Conservation (phyloP, 2,797 vertebrate genomes). For the Capromys pilorides region DNA sequence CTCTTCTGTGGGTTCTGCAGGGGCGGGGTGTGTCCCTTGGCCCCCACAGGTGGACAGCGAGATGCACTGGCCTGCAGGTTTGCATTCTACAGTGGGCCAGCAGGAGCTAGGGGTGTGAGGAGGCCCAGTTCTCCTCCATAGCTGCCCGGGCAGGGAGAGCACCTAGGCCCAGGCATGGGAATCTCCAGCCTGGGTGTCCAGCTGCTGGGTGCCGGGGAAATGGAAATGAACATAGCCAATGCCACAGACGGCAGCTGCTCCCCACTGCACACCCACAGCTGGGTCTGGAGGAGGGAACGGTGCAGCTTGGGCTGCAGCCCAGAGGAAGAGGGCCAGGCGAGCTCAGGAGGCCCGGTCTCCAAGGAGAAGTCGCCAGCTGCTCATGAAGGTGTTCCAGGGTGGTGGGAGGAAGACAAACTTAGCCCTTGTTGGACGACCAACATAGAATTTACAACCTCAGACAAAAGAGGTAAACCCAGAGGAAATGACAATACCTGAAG, state of each 20-base stretch:
- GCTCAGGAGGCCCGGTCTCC: neutral
- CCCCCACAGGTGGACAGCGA: neutral
- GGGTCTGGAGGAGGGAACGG: neutral
- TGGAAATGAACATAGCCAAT: too few species aligned
- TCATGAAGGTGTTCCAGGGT: neutral
- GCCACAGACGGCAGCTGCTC: neutral
- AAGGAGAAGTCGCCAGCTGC: too few species aligned
- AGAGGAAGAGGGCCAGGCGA: neutral
- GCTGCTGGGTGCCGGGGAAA: neutral
- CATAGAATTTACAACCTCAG: neutral
- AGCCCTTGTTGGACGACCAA: neutral
- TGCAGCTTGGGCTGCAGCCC: neutral
- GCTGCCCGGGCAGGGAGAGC: neutral
- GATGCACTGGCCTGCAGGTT: neutral
- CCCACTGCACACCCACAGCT: neutral
- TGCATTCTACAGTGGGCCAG: neutral
- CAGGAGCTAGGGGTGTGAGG: neutral
- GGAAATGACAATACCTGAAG: neutral
- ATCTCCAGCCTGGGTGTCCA: rapidly evolving
- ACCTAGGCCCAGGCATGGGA: rapidly evolving
- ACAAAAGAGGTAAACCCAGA: neutral
- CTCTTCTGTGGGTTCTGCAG: neutral
- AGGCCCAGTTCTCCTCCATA: neutral
- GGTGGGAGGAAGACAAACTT: neutral
- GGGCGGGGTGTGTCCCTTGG: neutral